Percentiles rank a stretch among this genome's conserved stretches.
Conservation (phyloP, 1,140 invertebrate species). For the Drosophila arawakana region DNA sequence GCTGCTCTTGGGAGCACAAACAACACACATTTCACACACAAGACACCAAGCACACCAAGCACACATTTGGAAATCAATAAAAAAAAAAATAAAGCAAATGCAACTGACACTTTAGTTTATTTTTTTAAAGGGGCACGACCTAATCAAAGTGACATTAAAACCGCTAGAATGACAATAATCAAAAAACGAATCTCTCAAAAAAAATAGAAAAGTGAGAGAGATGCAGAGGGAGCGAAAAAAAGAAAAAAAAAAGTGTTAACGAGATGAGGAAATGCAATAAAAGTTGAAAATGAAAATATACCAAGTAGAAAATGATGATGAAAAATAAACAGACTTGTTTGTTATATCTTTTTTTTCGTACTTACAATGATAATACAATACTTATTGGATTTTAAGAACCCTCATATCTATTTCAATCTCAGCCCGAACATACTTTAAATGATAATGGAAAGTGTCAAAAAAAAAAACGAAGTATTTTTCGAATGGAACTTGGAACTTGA, state of each 20-base stretch:
- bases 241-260: conserved; percentile 39
- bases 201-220: neutral
- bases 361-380: conserved; percentile 44
- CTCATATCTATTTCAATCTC: conserved; percentile 39
- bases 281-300: conserved; percentile 13
- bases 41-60: neutral
- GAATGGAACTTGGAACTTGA: conserved; percentile 24
- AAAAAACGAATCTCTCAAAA: neutral
- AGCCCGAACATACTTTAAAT: conserved; percentile 15
- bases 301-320: neutral
- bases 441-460: conserved; percentile 48
- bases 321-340: conserved; percentile 9
- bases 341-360: conserved; percentile 6
- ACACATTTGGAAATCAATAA: conserved; percentile 45
- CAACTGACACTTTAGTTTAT: conserved; percentile 21
- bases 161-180: conserved; percentile 54
- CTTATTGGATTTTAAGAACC: conserved; percentile 20
- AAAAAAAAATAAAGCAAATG: conserved; percentile 56
- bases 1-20: conserved; percentile 42
- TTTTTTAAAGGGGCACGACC: conserved; percentile 37
- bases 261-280: conserved; percentile 51
- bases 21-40: conserved; percentile 48
- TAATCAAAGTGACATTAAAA: conserved; percentile 63
- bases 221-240: neutral
- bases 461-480: neutral